These are phyloP conservation scores for Gymnodraco acuticeps DNA, from an alignment of 2,797 vertebrate genomes.

Conservation along the genomic window DNA sequence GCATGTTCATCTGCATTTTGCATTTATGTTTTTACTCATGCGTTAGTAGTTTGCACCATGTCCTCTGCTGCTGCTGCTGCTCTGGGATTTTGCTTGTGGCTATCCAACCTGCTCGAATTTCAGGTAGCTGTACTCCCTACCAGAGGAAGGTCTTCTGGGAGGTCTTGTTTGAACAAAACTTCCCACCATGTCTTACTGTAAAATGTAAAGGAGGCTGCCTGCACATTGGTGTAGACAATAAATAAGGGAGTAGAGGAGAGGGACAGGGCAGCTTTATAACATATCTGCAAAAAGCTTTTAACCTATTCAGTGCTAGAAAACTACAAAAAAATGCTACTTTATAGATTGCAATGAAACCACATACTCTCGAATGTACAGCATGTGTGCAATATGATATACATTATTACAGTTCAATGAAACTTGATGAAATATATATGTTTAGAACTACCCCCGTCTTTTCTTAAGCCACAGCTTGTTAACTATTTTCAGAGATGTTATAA, in stretches of 20 bases:
- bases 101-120: constrained; percentile 55
- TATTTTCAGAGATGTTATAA: constrained; percentile 28
- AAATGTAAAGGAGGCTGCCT: constrained; percentile 54
- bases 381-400: constrained; percentile 7
- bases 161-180: constrained; percentile 65
- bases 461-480: constrained; percentile 42
- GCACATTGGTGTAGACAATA: constrained; percentile 36
- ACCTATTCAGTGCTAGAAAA: constrained; percentile 42
- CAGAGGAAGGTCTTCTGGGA: constrained; percentile 53
- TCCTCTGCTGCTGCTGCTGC: constrained; percentile 35
- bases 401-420: not conserved
- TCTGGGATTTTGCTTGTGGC: constrained; percentile 47
- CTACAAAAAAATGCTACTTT: constrained; percentile 30
- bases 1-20: constrained; percentile 18
- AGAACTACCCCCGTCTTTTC: not conserved
- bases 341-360: constrained; percentile 3
- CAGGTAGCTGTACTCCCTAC: constrained; percentile 53
- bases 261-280: constrained; percentile 52
- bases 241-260: constrained; percentile 2
- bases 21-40: constrained; percentile 65
- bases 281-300: constrained; percentile 62
- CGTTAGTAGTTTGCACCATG: constrained; percentile 19
- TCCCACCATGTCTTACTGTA: constrained; percentile 58
- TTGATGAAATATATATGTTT: not conserved
- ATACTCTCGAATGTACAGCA: not conserved